Conservation (phyloP, 92 coral and sea anemone genomes). For the Ricordea florida region DNA sequence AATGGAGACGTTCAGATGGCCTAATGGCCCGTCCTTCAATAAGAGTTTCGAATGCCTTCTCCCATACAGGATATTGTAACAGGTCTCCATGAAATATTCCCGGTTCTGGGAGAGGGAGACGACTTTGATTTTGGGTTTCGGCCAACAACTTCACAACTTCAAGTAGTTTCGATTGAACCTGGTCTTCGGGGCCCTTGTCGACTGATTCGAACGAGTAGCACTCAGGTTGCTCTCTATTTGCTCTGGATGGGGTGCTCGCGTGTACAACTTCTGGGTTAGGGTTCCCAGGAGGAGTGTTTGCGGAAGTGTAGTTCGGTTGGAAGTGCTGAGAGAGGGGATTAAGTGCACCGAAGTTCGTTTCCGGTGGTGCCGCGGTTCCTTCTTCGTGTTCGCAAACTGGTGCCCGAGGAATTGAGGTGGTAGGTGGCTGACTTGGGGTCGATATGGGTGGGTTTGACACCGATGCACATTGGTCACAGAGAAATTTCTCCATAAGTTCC, state of each 20-base stretch:
- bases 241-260: neutral
- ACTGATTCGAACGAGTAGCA: neutral
- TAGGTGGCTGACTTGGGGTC: neutral
- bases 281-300: neutral
- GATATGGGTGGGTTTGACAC: neutral
- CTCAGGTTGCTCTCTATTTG: neutral
- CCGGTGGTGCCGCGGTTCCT: neutral
- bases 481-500: slow-evolving; percentile 6
- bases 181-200: neutral
- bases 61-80: slow-evolving; percentile 56
- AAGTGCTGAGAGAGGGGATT: neutral
- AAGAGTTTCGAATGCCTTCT: slow-evolving; percentile 47
- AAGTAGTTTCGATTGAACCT: slow-evolving; percentile 18
- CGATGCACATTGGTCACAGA: neutral
- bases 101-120: slow-evolving; percentile 54
- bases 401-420: neutral
- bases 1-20: slow-evolving; percentile 54
- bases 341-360: neutral
- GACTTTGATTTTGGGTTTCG: slow-evolving; percentile 21
- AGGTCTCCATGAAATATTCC: slow-evolving; percentile 38
- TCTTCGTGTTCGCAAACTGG: neutral
- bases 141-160: slow-evolving; percentile 47
- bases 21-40: slow-evolving; percentile 49
- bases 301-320: neutral
- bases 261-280: neutral